phyloP scores from a whole-genome alignment of 1,140 invertebrate genomes.

The Euschistus heros region DNA sequence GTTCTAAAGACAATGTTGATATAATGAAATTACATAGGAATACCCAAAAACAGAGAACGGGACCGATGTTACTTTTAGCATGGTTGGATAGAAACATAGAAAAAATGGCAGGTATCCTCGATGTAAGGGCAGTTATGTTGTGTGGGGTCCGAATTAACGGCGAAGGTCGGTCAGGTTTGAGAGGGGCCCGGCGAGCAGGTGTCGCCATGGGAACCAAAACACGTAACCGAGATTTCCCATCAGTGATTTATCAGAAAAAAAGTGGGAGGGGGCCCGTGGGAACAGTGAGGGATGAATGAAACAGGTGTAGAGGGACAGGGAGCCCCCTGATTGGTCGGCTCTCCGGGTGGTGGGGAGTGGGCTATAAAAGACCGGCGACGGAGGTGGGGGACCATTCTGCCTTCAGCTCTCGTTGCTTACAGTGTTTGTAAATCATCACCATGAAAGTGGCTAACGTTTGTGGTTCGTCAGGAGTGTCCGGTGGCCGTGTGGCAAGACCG shows the following conservation, averaged over 20 bases:
- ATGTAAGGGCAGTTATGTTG: too few species aligned
- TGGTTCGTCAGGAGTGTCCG: background rate
- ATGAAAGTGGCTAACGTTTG: constrained; percentile 13
- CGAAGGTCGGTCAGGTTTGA: too few species aligned
- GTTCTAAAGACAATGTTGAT: too few species aligned
- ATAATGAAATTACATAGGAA: too few species aligned
- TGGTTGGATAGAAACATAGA: too few species aligned
- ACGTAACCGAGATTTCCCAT: constrained; percentile 15
- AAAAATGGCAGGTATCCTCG: too few species aligned
- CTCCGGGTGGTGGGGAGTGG: background rate
- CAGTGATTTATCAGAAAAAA: background rate
- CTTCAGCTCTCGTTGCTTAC: background rate
- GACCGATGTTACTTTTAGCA: too few species aligned
- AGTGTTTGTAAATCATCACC: background rate
- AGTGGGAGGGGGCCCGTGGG: constrained; percentile 1
- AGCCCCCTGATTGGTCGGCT: background rate
- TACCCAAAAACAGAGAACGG: too few species aligned
- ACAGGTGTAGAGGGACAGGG: constrained; percentile 11
- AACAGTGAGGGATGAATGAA: constrained; percentile 8
- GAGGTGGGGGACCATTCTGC: constrained; percentile 5
- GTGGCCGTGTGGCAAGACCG: background rate
- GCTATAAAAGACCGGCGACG: background rate
- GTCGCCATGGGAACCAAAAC: constrained; percentile 14
- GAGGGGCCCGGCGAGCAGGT: background rate
- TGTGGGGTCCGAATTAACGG: too few species aligned